Conservation (phyloP, 92 coral and sea anemone species). For the Actinostola sp. region DNA sequence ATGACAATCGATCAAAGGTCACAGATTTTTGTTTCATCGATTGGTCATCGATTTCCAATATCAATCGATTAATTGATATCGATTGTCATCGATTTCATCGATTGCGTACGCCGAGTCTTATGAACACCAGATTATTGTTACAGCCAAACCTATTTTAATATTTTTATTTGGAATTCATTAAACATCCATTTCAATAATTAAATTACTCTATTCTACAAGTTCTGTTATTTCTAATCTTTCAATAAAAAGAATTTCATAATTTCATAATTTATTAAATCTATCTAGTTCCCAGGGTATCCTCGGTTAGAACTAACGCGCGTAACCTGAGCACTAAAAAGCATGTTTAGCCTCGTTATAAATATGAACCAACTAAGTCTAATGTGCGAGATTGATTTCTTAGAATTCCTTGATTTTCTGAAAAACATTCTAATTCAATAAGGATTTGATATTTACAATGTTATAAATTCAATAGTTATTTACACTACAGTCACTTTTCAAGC, state of each 20-base stretch:
- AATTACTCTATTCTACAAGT: neutral
- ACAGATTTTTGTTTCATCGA: too few relatives aligned
- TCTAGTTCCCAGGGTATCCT: neutral
- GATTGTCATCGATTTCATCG: too few relatives aligned
- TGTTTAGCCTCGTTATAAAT: constrained; percentile 1
- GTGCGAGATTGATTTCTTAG: neutral
- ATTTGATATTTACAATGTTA: neutral
- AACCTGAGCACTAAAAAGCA: neutral
- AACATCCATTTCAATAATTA: constrained; percentile 4
- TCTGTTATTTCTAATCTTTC: neutral
- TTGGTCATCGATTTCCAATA: too few relatives aligned
- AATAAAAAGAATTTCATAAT: neutral
- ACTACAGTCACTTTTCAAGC: too few relatives aligned
- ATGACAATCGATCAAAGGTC: too few relatives aligned
- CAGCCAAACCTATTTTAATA: too few relatives aligned
- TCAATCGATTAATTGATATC: too few relatives aligned
- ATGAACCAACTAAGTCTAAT: neutral
- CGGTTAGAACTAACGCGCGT: neutral
- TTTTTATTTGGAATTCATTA: too few relatives aligned
- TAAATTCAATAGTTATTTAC: neutral
- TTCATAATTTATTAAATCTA: constrained; percentile 5
- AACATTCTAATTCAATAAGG: neutral
- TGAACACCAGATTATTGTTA: too few relatives aligned
- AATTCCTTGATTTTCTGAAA: neutral
- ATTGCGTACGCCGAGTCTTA: too few relatives aligned